Percentiles rank a stretch among this genome's conserved stretches.
Conservation (phyloP, 2,888 invertebrate genomes). For the Villa cingulata region DNA sequence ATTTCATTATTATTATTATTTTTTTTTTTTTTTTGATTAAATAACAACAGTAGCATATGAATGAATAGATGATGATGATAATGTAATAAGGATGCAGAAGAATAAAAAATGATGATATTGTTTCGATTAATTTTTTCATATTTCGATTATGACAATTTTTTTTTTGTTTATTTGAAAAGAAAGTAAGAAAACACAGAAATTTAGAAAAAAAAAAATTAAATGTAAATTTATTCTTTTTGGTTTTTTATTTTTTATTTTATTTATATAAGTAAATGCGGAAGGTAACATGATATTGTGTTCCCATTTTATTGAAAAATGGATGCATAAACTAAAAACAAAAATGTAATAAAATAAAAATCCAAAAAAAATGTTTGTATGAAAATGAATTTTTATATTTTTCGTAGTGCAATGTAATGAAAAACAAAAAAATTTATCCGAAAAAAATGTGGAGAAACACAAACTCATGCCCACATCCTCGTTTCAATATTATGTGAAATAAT, state of each 20-base stretch:
- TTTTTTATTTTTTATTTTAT: neutral
- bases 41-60: too few relatives aligned
- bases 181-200: neutral
- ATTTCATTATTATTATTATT: too few relatives aligned
- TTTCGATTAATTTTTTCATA: too few relatives aligned
- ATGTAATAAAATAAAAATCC: neutral
- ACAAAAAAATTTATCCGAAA: neutral
- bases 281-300: conserved; percentile 10
- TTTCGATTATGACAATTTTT: too few relatives aligned
- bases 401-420: too few relatives aligned
- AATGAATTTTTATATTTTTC: too few relatives aligned
- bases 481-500: conserved; percentile 2
- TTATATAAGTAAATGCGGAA: neutral
- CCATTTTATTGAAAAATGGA: neutral
- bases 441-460: conserved; percentile 9
- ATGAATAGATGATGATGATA: too few relatives aligned
- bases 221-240: too few relatives aligned
- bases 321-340: neutral
- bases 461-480: conserved; percentile 3
- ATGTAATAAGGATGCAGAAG: too few relatives aligned
- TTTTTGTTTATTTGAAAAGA: neutral
- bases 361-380: too few relatives aligned
- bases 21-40: too few relatives aligned
- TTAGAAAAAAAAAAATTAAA: neutral
- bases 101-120: too few relatives aligned